Evolutionary conservation across 2,888 invertebrate genomes (phyloP).

Genomic region (Limulus polyphemus): DNA sequence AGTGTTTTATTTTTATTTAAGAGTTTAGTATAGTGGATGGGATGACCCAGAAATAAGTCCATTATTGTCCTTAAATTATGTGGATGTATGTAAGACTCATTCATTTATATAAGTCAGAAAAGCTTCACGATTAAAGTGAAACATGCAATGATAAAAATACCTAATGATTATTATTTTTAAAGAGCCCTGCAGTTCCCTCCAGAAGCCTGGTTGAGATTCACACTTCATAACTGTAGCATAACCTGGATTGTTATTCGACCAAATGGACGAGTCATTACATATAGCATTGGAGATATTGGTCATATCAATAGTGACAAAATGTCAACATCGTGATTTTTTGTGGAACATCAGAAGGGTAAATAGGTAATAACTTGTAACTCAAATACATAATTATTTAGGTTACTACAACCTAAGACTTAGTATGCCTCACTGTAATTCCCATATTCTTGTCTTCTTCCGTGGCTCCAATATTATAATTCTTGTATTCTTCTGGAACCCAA

Average conservation of each 20-base stretch:
- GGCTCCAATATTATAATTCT: no score
- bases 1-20: no score
- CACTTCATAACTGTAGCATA: constrained; percentile 80
- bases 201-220: constrained; percentile 90
- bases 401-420: no score
- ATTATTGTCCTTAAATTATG: background rate
- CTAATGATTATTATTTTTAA: constrained; percentile 31
- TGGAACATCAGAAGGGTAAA: no score
- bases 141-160: no score
- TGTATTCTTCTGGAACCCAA: no score
- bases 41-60: background rate
- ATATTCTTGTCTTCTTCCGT: no score
- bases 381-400: no score
- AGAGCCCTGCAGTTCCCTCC: constrained; percentile 93
- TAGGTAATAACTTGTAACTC: no score
- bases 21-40: background rate
- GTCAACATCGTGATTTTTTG: constrained; percentile 22
- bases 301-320: constrained; percentile 62
- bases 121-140: no score
- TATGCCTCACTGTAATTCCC: no score
- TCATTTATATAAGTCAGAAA: no score
- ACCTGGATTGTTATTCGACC: constrained; percentile 80
- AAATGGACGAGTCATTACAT: constrained; percentile 69
- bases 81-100: background rate
- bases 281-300: constrained; percentile 74